Percentiles rank a stretch among this genome's conserved stretches.
These are phyloP conservation scores for Falco concolor DNA, from an alignment of 2,797 vertebrate genomes.

Conservation along the genomic window DNA sequence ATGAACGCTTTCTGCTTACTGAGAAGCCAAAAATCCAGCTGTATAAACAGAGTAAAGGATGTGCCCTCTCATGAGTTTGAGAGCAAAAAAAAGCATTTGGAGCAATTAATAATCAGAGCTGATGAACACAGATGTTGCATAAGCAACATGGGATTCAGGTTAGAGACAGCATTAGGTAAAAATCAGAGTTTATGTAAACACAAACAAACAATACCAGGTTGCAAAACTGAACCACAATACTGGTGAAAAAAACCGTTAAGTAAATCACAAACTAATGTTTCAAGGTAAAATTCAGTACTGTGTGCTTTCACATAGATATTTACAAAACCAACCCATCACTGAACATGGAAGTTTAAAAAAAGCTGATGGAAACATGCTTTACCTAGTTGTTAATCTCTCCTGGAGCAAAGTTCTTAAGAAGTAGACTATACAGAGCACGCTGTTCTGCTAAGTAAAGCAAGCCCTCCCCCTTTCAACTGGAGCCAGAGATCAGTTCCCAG, in stretches of 20 bases:
- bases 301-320: not conserved
- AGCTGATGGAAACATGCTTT: not conserved
- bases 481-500: not conserved
- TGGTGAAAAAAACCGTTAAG: not conserved
- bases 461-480: not conserved
- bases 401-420: not conserved
- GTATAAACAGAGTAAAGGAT: not conserved
- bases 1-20: fast-evolving
- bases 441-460: not conserved
- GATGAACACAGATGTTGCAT: not conserved
- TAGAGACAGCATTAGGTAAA: not conserved
- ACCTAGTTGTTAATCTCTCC: not conserved
- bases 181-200: not conserved
- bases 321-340: not conserved
- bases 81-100: not conserved
- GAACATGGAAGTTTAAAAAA: not conserved
- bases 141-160: not conserved
- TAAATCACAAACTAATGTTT: not conserved
- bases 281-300: not conserved
- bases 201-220: fast-evolving
- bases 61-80: not conserved
- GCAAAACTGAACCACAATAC: not conserved
- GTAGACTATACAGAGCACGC: not conserved
- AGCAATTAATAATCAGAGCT: not conserved
- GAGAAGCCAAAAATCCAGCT: not conserved